phyloP scores from a whole-genome alignment of 2,797 vertebrate species.

The Neosilurus hyrtlii region DNA sequence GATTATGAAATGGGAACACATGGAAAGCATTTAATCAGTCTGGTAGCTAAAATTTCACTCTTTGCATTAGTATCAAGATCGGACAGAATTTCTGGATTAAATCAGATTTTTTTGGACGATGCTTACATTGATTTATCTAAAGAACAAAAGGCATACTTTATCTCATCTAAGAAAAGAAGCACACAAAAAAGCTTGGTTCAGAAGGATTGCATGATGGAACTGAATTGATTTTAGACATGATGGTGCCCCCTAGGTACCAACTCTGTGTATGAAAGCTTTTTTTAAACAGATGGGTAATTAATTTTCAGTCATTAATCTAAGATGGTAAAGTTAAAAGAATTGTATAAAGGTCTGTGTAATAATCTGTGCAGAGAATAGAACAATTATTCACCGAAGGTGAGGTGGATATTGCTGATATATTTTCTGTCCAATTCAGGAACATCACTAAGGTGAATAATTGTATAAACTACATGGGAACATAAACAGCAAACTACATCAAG shows the following conservation, averaged over 20 bases:
- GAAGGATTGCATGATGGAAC: background rate
- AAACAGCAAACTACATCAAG: too few relatives aligned
- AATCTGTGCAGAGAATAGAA: background rate
- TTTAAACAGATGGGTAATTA: constrained; percentile 9
- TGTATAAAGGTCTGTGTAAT: background rate
- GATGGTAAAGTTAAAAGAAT: constrained; percentile 17
- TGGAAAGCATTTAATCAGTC: constrained; percentile 41
- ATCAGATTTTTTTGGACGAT: background rate
- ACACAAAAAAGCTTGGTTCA: background rate
- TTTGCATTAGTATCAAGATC: constrained; percentile 33
- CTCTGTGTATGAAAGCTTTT: constrained; percentile 9
- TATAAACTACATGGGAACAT: too few relatives aligned
- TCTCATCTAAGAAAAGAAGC: constrained; percentile 21
- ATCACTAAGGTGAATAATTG: too few relatives aligned
- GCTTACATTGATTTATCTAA: constrained; percentile 14
- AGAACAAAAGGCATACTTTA: constrained; percentile 32
- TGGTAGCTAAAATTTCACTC: constrained; percentile 33
- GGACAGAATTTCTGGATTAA: background rate
- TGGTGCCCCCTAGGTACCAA: constrained; percentile 53
- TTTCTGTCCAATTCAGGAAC: too few relatives aligned
- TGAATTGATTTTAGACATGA: constrained; percentile 39
- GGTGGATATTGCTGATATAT: too few relatives aligned
- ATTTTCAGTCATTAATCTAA: constrained; percentile 36
- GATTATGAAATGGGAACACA: constrained; percentile 45
- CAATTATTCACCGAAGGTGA: background rate